A percentile compares a stretch with the other conserved stretches of the same genome.
These are phyloP conservation scores for Phragmatobia fuliginosa DNA, from an alignment of 2,888 invertebrate genomes.

Conservation along the genomic window DNA sequence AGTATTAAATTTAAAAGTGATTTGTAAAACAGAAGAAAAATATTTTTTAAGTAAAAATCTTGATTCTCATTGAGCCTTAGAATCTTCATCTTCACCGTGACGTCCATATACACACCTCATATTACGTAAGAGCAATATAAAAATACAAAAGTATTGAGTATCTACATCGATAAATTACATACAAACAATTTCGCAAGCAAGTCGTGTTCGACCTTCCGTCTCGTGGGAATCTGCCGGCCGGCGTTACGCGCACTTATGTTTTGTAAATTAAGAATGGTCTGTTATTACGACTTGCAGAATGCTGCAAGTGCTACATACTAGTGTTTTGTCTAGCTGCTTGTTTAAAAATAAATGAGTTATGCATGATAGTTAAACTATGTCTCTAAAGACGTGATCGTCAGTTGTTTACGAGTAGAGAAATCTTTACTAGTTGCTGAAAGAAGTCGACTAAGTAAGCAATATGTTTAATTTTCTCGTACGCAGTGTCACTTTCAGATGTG, in stretches of 20 bases:
- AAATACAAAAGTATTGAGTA: conserved; percentile 12
- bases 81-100: background rate
- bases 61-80: background rate
- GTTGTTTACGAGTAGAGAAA: background rate
- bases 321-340: background rate
- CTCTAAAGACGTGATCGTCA: background rate
- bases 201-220: conserved; percentile 49
- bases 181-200: conserved; percentile 24
- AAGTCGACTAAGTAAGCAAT: too few species aligned
- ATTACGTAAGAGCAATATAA: background rate
- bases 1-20: too few species aligned
- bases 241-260: conserved; percentile 40
- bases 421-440: background rate
- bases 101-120: background rate
- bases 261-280: conserved; percentile 15
- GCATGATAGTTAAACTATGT: background rate
- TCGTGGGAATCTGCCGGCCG: conserved; percentile 52
- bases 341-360: background rate
- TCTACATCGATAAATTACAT: conserved; percentile 15
- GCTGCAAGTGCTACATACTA: conserved; percentile 2
- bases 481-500: background rate
- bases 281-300: conserved; percentile 10
- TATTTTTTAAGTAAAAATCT: too few species aligned
- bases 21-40: too few species aligned
- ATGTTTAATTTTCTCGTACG: too few species aligned